Conservation (phyloP, 2,113 vertebrate genomes). For the Clarias magur region DNA sequence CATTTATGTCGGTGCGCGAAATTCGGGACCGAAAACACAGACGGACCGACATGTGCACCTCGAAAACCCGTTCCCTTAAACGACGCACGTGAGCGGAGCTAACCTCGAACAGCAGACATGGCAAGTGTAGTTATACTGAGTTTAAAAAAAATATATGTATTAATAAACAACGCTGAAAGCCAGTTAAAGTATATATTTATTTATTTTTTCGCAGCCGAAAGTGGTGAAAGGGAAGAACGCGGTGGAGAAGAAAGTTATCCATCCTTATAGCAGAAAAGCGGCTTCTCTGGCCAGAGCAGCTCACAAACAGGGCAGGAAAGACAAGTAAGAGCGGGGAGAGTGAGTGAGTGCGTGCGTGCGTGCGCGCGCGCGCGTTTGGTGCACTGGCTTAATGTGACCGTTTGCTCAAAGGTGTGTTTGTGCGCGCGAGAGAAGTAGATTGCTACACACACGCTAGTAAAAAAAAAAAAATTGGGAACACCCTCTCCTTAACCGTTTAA, state of each 20-base stretch:
- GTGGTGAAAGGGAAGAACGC: constrained; percentile 73
- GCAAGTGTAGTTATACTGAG: neutral
- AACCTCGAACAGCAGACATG: neutral
- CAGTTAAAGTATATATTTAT: neutral
- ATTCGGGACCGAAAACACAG: neutral
- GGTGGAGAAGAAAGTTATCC: constrained; percentile 82
- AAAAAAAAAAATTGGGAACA: no score
- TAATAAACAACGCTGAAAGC: neutral
- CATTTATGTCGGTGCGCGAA: neutral
- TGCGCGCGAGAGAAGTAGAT: neutral
- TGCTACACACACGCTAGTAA: neutral
- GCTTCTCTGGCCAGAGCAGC: constrained; percentile 83
- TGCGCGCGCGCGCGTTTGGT: neutral
- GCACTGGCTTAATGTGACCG: neutral
- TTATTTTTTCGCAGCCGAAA: constrained; percentile 80
- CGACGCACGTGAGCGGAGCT: neutral
- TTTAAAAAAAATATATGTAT: no score
- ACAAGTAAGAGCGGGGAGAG: constrained; percentile 65
- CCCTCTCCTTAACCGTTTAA: no score
- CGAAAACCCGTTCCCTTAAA: neutral
- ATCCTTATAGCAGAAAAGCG: constrained; percentile 94
- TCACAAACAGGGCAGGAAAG: constrained; percentile 83
- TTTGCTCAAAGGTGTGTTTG: neutral
- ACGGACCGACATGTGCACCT: neutral
- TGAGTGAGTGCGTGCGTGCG: no score